phyloP scores from a whole-genome alignment of 2,113 vertebrate genomes.

The Gnathonemus echidnorhynchus region DNA sequence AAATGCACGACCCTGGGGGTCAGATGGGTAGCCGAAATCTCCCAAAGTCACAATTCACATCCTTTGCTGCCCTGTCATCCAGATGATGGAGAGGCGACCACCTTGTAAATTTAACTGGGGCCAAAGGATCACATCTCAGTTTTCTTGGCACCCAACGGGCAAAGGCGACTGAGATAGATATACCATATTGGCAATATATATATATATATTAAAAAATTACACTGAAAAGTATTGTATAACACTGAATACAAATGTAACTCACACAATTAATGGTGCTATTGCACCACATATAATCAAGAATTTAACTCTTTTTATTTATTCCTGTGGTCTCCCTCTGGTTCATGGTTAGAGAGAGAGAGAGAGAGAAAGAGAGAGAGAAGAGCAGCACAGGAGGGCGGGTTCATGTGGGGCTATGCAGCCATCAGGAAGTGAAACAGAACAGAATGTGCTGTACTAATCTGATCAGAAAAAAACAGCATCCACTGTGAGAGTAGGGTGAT shows the following conservation, averaged over 20 bases:
- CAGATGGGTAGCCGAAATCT: neutral
- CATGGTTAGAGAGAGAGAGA: neutral
- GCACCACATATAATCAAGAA: neutral
- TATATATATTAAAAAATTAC: neutral
- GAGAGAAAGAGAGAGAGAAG: constrained; percentile 47
- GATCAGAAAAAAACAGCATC: constrained; percentile 58
- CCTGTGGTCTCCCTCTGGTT: neutral
- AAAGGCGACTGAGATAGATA: neutral
- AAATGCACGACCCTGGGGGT: neutral
- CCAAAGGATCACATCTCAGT: neutral
- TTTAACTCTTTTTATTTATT: neutral
- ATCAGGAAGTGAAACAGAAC: constrained; percentile 74
- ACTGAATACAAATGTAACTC: neutral
- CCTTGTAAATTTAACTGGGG: neutral
- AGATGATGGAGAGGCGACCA: neutral
- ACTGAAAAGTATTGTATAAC: neutral
- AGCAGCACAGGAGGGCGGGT: constrained; percentile 45
- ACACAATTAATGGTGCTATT: neutral
- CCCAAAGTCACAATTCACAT: neutral
- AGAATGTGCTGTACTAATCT: constrained; percentile 73
- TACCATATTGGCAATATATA: neutral
- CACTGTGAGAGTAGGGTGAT: constrained; percentile 41
- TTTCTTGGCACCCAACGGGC: neutral
- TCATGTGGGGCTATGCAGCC: constrained; percentile 65
- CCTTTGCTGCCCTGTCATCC: neutral